These are phyloP conservation scores for Pygoscelis antarcticus DNA, from an alignment of 2,113 vertebrate genomes.

Conservation along the genomic window DNA sequence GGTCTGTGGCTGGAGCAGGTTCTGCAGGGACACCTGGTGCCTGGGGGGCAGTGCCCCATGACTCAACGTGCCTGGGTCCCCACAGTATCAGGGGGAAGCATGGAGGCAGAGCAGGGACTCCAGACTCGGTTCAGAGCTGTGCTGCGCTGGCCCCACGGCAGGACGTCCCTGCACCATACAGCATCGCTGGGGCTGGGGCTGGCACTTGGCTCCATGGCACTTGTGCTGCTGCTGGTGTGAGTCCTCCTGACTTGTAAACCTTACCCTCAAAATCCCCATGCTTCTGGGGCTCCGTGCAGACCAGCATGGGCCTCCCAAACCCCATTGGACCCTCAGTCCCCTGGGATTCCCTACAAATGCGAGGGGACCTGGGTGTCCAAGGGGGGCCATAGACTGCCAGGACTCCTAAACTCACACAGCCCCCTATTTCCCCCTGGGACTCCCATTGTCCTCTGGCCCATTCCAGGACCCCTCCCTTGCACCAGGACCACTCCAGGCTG, in stretches of 20 bases:
- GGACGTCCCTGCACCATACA: rapidly evolving
- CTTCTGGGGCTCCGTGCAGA: neutral
- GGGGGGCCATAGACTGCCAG: neutral
- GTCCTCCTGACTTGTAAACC: neutral
- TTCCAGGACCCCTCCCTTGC: neutral
- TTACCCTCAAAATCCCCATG: neutral
- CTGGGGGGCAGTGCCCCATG: neutral
- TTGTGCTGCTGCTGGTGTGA: neutral
- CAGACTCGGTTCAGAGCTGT: constrained; percentile 2
- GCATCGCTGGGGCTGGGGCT: neutral
- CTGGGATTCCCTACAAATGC: neutral
- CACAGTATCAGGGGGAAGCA: neutral
- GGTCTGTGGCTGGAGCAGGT: neutral
- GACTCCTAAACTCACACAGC: neutral
- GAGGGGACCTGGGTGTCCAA: rapidly evolving
- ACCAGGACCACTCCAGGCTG: neutral
- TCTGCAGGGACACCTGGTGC: neutral
- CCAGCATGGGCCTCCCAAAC: neutral
- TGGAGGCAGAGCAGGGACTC: neutral
- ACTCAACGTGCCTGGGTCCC: neutral
- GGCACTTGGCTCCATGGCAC: neutral
- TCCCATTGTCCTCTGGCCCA: neutral
- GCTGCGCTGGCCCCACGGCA: neutral
- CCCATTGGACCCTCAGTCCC: neutral
- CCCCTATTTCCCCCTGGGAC: neutral